Conservation (phyloP, 2,113 vertebrate species). For the Callipepla californica region DNA sequence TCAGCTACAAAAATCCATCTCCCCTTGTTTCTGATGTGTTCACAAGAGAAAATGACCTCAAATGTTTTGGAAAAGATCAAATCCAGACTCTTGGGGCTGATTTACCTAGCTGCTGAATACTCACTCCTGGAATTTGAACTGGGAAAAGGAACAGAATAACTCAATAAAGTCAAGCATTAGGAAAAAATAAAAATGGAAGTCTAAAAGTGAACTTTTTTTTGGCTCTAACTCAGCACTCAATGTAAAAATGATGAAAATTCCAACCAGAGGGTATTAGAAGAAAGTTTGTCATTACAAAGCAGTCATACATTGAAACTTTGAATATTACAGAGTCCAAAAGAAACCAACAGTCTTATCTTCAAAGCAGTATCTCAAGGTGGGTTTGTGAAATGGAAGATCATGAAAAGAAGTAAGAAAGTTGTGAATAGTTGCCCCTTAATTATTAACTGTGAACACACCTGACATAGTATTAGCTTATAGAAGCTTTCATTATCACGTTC, state of each 20-base stretch:
- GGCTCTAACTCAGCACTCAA: not conserved
- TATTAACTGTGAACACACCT: fast-evolving
- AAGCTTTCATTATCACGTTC: not conserved
- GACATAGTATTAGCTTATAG: fast-evolving
- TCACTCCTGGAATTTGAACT: not conserved
- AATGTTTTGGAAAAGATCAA: not conserved
- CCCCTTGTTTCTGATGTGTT: not conserved
- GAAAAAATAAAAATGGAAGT: not conserved
- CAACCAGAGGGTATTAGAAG: not conserved
- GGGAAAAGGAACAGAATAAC: not conserved
- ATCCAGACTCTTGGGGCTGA: not conserved
- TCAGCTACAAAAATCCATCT: not conserved
- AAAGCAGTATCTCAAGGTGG: not conserved
- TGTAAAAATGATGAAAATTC: not conserved
- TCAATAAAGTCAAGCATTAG: not conserved
- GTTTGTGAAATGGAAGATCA: not conserved
- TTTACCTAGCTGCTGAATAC: not conserved
- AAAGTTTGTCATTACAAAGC: not conserved
- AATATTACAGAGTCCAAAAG: not conserved
- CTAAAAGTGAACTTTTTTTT: not conserved
- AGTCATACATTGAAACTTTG: not conserved
- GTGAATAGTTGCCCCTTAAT: not conserved
- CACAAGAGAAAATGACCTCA: not conserved
- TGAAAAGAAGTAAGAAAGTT: not conserved
- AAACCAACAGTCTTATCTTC: not conserved